Evolutionary conservation across 2,888 invertebrate genomes (phyloP), one percentile per base, ranked within the genome.

Genomic region (Diachrysia chrysitis): DNA sequence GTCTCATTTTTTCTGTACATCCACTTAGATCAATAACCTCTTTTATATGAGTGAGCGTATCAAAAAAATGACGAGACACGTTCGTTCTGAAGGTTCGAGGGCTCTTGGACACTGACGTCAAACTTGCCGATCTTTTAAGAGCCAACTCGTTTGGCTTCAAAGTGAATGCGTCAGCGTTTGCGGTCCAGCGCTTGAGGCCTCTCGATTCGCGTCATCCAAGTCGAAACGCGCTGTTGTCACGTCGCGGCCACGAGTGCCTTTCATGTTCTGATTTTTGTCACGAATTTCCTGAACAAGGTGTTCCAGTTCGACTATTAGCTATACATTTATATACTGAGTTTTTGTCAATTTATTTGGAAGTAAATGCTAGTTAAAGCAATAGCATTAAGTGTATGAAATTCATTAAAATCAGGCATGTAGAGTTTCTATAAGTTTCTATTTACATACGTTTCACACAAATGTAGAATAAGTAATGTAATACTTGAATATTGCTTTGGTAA

Each of bases 111-210:
- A 77, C 79, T 89, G 91, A 90, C 90, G 91, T 91, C 88, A 89
- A 83, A 86, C 87, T 86, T 83, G 84, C 87, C 87, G 82, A 86
- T 87, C 86, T 87, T 86, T 82, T 84, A 83, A 87, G 85, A 81
- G 83, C 78, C 84, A 82, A 84, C 86, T 86, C 87, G 86, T 87
- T 89, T 87, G 91, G 88, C 89, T 84, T 85, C 86, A 86, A 87
- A 89, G 88, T 83, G 84, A 85, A 84, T 84, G 87, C 80, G 93
- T 93, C 93, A 93, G 93, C 93, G 85, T 83, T 91, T 85, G 84
- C 85, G 84, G 85, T 79, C 79, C 80, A 80, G 77, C 73, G 82
- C 80, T 83, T 73, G 84, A 84, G 78, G 85, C 84, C 87, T 80
- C 91, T 91, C 86, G 87, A 87, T 86, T 84, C 82, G 69, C 85